Evolutionary conservation across 2,113 vertebrate species (phyloP).

Genomic region (Archilochus colubris): DNA sequence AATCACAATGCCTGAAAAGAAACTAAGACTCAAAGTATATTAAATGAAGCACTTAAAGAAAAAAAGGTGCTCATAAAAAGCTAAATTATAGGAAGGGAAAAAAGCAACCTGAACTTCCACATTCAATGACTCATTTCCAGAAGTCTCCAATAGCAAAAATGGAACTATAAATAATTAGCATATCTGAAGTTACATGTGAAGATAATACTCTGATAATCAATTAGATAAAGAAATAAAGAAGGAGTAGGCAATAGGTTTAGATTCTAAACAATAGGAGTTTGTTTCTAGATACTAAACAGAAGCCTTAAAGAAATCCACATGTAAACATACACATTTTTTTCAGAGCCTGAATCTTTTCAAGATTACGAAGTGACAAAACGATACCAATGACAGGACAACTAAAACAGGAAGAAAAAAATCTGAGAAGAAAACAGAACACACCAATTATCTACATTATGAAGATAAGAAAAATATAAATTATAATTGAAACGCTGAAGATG

Average conservation of each 20-base stretch:
- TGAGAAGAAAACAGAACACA: conserved; percentile 29
- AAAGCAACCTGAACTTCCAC: neutral
- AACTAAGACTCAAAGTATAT: neutral
- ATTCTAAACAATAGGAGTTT: neutral
- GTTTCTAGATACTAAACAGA: neutral
- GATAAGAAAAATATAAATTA: neutral
- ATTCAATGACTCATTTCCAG: neutral
- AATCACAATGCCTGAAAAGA: neutral
- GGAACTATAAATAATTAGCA: neutral
- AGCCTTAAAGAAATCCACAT: neutral
- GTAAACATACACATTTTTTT: neutral
- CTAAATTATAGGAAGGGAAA: accelerated
- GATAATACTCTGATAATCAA: neutral
- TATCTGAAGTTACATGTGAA: neutral
- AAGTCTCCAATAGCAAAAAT: neutral
- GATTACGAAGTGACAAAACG: neutral
- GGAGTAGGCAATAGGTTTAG: neutral
- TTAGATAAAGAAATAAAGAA: neutral
- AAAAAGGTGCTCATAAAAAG: neutral
- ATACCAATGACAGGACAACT: neutral
- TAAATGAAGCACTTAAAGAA: neutral
- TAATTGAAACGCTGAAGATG: neutral
- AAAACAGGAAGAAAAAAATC: conserved; percentile 17
- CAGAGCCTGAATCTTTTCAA: neutral
- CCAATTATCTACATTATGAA: neutral